phyloP scores from a whole-genome alignment of 2,888 invertebrate species.

The Bruchidius siliquastri region DNA sequence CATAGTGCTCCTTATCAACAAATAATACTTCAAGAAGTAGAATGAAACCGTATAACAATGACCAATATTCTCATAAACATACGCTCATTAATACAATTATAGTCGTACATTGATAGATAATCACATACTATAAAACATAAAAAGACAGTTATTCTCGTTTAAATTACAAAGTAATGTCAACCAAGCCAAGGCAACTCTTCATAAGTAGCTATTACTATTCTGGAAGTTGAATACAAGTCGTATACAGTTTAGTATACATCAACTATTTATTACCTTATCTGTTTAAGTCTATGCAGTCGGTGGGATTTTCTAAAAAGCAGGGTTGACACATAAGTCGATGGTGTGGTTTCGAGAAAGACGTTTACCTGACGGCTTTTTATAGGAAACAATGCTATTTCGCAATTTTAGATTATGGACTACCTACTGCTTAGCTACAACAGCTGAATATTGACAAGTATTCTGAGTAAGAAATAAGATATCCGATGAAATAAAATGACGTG shows the following conservation, averaged over 20 bases:
- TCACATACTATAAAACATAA: not conserved
- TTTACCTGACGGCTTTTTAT: not conserved
- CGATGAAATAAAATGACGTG: not conserved
- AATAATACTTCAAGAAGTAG: not conserved
- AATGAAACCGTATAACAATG: not conserved
- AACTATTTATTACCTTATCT: not conserved
- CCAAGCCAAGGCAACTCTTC: not conserved
- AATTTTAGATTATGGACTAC: not conserved
- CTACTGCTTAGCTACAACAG: not conserved
- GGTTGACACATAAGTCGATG: not conserved
- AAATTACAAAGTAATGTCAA: not conserved
- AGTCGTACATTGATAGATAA: not conserved
- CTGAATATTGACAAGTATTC: not conserved
- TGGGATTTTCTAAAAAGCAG: not conserved
- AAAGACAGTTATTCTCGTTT: not conserved
- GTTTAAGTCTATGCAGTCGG: not conserved
- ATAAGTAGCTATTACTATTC: not conserved
- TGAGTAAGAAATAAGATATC: not conserved
- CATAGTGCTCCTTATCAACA: not conserved
- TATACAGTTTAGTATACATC: not conserved
- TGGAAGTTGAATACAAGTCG: not conserved
- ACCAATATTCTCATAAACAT: not conserved
- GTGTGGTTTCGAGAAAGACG: not conserved
- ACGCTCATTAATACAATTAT: not conserved
- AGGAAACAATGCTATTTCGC: not conserved